Evolutionary conservation across 2,888 invertebrate genomes (phyloP).

Genomic region (Xylophagus ater): DNA sequence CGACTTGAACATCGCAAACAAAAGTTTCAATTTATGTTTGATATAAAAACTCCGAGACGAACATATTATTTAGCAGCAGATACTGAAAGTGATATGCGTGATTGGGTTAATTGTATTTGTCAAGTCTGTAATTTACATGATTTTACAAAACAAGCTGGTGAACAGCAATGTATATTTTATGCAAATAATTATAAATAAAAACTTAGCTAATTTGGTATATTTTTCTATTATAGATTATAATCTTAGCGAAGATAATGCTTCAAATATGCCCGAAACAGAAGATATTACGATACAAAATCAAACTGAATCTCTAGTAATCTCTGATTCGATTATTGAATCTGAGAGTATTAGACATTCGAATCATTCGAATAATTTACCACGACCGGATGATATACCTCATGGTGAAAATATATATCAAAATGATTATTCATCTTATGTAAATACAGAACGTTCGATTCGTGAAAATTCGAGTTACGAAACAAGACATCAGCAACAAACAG

Average conservation of each 20-base stretch:
- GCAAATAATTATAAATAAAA: not conserved
- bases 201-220: not conserved
- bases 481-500: not conserved
- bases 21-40: constrained; percentile 76
- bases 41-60: constrained; percentile 77
- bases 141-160: constrained; percentile 29
- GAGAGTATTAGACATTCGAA: too few species aligned
- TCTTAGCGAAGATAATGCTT: constrained; percentile 10
- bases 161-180: constrained; percentile 26
- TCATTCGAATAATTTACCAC: too few species aligned
- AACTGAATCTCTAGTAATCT: not conserved
- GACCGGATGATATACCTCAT: constrained; percentile 7
- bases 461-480: too few species aligned
- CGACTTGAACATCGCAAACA: constrained; percentile 71
- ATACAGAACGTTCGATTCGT: constrained; percentile 35
- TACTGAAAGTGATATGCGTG: constrained; percentile 83
- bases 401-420: constrained; percentile 20
- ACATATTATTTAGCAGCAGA: constrained; percentile 90
- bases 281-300: constrained; percentile 1
- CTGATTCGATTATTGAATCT: constrained; percentile 1
- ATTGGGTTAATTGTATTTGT: constrained; percentile 92
- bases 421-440: constrained; percentile 33
- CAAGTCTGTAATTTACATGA: constrained; percentile 80
- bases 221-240: constrained; percentile 17
- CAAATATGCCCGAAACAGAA: not conserved